Conservation (phyloP, 2,888 invertebrate genomes). For the Apotomis turbidana region DNA sequence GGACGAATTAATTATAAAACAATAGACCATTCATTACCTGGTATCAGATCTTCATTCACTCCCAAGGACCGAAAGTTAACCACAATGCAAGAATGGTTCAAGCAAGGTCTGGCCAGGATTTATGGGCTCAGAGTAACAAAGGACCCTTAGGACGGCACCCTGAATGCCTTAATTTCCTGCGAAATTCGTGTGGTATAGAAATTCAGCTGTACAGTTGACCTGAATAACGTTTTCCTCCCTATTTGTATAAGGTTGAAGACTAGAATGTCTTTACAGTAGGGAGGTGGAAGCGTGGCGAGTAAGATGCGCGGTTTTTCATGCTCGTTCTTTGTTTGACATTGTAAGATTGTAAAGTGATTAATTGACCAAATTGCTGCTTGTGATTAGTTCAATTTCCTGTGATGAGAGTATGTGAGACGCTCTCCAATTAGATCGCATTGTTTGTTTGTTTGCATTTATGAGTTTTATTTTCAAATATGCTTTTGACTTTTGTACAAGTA, state of each 20-base stretch:
- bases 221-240: background rate
- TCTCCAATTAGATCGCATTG: too few relatives aligned
- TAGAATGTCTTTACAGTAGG: background rate
- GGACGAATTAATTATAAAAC: constrained; percentile 76
- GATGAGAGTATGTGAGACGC: too few relatives aligned
- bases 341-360: constrained; percentile 8
- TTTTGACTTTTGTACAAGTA: too few relatives aligned
- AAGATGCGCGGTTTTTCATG: constrained; percentile 12
- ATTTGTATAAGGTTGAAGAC: background rate
- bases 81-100: constrained; percentile 49
- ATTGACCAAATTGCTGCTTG: constrained; percentile 7
- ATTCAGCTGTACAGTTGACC: constrained; percentile 46
- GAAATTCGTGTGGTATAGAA: constrained; percentile 53
- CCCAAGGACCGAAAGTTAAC: constrained; percentile 58
- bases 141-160: constrained; percentile 47
- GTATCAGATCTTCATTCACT: constrained; percentile 62
- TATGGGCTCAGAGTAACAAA: constrained; percentile 33
- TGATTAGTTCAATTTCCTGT: background rate
- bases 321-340: constrained; percentile 13
- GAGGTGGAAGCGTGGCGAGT: background rate
- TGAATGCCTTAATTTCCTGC: constrained; percentile 70
- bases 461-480: too few relatives aligned
- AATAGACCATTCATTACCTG: constrained; percentile 72
- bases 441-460: too few relatives aligned
- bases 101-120: constrained; percentile 29